Conservation (phyloP, 2,888 invertebrate species). For the Stramonita haemastoma region DNA sequence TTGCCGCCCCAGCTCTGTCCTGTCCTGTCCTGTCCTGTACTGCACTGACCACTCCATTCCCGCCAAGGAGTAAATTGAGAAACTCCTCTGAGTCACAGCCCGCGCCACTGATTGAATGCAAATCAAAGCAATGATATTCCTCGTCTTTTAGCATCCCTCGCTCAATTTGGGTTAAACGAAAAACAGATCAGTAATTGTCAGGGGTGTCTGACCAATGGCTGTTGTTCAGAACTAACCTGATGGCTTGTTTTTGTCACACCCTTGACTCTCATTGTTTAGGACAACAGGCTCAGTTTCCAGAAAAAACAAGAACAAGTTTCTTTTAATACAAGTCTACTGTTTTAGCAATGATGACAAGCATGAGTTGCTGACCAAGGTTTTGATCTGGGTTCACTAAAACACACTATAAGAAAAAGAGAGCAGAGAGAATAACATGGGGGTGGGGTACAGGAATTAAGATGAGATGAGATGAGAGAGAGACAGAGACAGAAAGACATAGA, state of each 20-base stretch:
- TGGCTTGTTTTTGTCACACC: background rate
- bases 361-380: too few relatives aligned
- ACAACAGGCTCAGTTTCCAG: too few relatives aligned
- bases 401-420: background rate
- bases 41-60: slow-evolving; percentile 27
- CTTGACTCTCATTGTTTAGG: too few relatives aligned
- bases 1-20: background rate
- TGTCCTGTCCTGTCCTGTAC: background rate
- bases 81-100: background rate
- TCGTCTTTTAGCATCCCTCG: slow-evolving; percentile 24
- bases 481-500: background rate
- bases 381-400: too few relatives aligned
- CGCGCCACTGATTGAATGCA: slow-evolving; percentile 39
- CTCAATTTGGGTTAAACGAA: slow-evolving; percentile 37
- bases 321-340: too few relatives aligned
- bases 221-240: background rate
- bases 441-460: background rate
- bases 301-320: too few relatives aligned
- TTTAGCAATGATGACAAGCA: too few relatives aligned
- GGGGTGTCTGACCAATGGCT: background rate
- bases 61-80: slow-evolving; percentile 5
- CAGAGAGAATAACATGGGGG: background rate
- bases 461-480: background rate
- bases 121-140: slow-evolving; percentile 42
- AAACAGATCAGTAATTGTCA: background rate